Evolutionary conservation across 2,113 vertebrate genomes (phyloP).

Genomic region (Dicrurus megarhynchus): DNA sequence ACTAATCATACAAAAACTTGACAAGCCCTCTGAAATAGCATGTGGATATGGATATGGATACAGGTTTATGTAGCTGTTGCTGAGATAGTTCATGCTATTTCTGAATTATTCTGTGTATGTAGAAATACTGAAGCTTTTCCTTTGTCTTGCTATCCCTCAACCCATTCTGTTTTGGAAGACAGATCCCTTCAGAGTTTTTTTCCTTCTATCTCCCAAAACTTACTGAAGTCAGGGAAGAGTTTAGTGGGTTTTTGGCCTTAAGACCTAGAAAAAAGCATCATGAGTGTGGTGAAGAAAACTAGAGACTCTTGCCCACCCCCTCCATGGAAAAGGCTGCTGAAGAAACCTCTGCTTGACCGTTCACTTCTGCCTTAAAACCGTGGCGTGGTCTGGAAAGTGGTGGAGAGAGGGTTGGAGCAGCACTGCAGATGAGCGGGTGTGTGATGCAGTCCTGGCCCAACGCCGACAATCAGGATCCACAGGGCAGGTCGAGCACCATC

Average conservation of each 20-base stretch:
- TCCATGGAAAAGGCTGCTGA: not conserved
- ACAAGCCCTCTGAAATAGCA: not conserved
- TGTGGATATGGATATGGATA: not conserved
- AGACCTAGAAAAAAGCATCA: not conserved
- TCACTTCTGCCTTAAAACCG: not conserved
- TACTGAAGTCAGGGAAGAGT: not conserved
- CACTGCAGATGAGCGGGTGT: fast-evolving
- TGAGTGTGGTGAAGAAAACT: not conserved
- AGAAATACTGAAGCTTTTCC: not conserved
- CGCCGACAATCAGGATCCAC: fast-evolving
- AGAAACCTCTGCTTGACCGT: not conserved
- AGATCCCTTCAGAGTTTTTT: not conserved
- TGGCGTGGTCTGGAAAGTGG: not conserved
- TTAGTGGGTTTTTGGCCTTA: not conserved
- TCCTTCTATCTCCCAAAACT: not conserved
- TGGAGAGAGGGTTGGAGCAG: not conserved
- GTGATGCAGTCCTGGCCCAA: not conserved
- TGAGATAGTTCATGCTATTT: not conserved
- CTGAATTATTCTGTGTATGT: not conserved
- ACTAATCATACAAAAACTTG: not conserved
- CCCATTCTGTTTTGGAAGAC: not conserved
- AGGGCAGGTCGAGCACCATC: not conserved
- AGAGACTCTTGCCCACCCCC: not conserved
- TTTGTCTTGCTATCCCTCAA: not conserved
- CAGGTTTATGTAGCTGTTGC: not conserved